Conservation (phyloP, 2,113 vertebrate species). For the Rynchops niger region DNA sequence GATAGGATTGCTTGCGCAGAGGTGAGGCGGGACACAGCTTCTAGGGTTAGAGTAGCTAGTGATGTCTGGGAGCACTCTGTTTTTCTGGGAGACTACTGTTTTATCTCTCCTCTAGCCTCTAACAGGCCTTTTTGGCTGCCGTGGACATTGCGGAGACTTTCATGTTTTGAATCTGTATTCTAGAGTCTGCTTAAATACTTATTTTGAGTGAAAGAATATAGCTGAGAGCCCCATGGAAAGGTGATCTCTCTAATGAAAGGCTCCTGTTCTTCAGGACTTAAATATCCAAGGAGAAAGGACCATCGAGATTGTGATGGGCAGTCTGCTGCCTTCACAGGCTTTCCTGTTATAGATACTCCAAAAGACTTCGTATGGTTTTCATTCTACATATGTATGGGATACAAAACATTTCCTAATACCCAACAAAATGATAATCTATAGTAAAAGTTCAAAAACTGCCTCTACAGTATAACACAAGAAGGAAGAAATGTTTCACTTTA, state of each 20-base stretch:
- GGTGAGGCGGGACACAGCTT: neutral
- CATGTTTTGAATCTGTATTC: neutral
- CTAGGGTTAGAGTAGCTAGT: neutral
- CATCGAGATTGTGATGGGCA: neutral
- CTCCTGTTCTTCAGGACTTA: neutral
- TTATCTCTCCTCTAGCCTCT: neutral
- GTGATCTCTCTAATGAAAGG: neutral
- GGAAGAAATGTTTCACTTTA: neutral
- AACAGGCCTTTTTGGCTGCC: neutral
- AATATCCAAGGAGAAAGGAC: neutral
- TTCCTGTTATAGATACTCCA: neutral
- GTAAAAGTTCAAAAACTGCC: neutral
- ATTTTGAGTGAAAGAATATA: neutral
- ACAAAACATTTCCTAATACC: neutral
- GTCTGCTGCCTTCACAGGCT: neutral
- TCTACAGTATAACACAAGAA: neutral
- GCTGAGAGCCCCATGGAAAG: neutral
- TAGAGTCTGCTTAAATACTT: neutral
- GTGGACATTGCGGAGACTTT: neutral
- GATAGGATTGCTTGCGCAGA: neutral
- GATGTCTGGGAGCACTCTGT: neutral
- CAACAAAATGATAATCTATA: neutral
- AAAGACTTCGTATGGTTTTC: accelerated
- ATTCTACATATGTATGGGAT: neutral
- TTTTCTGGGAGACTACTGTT: neutral